Conservation (phyloP, 1,140 invertebrate genomes). For the Pachypeltis micranthus region DNA sequence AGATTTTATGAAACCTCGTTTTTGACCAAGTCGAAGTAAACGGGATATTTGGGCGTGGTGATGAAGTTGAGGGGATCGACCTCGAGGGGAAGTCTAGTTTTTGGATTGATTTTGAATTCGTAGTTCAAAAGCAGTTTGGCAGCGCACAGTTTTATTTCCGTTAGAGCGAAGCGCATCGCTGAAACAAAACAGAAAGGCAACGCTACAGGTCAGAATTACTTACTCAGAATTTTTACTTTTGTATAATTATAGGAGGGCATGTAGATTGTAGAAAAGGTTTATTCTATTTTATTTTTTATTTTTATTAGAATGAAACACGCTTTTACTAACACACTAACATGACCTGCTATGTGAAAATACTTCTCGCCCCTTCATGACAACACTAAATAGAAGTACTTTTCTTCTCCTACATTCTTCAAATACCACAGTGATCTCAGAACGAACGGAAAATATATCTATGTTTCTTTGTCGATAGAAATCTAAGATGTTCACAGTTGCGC, state of each 20-base stretch:
- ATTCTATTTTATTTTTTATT: neutral
- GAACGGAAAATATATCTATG: too few relatives aligned
- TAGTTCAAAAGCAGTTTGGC: neutral
- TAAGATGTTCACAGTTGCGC: too few relatives aligned
- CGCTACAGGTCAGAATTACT: neutral
- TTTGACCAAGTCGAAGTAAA: neutral
- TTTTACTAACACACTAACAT: too few relatives aligned
- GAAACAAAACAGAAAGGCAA: neutral
- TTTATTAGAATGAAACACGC: too few relatives aligned
- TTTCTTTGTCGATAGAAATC: too few relatives aligned
- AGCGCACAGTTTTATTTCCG: slow-evolving; percentile 5
- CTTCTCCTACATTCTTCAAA: too few relatives aligned
- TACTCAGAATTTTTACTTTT: neutral
- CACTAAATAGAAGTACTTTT: too few relatives aligned
- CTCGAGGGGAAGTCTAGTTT: neutral
- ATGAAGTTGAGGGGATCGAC: neutral
- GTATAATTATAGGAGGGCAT: neutral
- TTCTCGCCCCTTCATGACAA: neutral
- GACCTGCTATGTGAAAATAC: too few relatives aligned
- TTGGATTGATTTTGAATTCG: slow-evolving; percentile 1
- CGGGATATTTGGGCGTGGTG: neutral
- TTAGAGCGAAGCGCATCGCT: slow-evolving; percentile 6
- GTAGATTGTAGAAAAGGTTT: neutral
- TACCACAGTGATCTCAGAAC: too few relatives aligned
- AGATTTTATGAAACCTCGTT: too few relatives aligned